Conservation (phyloP, 2,888 invertebrate species). For the Augiades crinisus region DNA sequence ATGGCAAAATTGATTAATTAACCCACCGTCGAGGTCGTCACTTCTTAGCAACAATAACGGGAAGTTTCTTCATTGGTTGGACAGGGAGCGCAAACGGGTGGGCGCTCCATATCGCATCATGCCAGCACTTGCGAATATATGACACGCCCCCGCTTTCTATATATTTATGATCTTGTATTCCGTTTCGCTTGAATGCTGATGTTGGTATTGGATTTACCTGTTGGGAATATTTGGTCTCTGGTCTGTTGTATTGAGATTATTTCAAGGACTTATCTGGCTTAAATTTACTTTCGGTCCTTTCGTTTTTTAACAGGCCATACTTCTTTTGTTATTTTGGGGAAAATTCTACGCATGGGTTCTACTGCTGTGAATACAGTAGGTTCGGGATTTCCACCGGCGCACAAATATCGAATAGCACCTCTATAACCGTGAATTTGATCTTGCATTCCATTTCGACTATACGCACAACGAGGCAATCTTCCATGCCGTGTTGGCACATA, state of each 20-base stretch:
- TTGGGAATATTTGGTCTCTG: conserved; percentile 22
- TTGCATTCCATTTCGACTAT: conserved; percentile 66
- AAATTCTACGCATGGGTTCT: conserved; percentile 54
- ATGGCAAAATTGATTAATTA: conserved; percentile 39
- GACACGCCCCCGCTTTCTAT: conserved; percentile 62
- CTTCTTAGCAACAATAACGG: conserved; percentile 50
- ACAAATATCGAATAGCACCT: conserved; percentile 62
- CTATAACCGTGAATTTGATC: conserved; percentile 71
- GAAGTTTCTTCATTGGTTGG: conserved; percentile 62
- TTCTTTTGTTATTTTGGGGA: conserved; percentile 59
- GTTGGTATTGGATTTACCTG: conserved; percentile 66
- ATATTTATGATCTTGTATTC: conserved; percentile 67
- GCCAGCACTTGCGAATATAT: conserved; percentile 65
- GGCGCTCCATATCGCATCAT: conserved; percentile 50
- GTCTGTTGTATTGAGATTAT: conserved; percentile 27
- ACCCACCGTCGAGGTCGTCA: conserved; percentile 47
- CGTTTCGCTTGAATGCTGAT: conserved; percentile 66
- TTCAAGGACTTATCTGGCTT: not conserved
- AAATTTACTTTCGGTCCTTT: conserved; percentile 46
- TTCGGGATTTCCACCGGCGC: conserved; percentile 41
- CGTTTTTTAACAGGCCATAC: conserved; percentile 50
- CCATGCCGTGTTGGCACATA: conserved; percentile 68
- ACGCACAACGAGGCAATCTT: conserved; percentile 63
- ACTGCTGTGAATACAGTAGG: conserved; percentile 55
- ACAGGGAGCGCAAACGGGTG: conserved; percentile 52